A percentile compares a stretch with the other conserved stretches of the same genome.
Conservation (phyloP, 1,140 invertebrate species). For the Venturia canescens region DNA sequence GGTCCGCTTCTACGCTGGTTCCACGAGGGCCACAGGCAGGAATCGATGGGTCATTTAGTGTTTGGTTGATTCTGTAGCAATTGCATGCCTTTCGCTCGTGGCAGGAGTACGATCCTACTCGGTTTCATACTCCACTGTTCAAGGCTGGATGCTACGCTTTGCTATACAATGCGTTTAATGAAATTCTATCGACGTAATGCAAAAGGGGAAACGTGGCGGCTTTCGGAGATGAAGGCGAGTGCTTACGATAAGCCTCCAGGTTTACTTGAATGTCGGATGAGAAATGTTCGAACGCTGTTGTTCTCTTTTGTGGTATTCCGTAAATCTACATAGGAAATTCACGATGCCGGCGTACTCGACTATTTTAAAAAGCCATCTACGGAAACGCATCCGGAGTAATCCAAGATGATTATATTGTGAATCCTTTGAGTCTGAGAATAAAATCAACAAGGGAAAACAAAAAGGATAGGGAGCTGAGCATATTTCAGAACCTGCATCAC, state of each 20-base stretch:
- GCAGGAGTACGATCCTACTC: constrained; percentile 3
- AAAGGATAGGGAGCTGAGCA: neutral
- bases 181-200: constrained; percentile 49
- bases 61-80: constrained; percentile 35
- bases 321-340: neutral
- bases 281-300: neutral
- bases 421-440: neutral
- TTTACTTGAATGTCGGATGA: neutral
- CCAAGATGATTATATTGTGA: neutral
- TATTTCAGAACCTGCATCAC: neutral
- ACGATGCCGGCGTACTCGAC: neutral
- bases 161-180: constrained; percentile 51
- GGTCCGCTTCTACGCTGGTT: neutral
- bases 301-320: neutral
- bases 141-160: constrained; percentile 30
- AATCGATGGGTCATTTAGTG: constrained; percentile 44
- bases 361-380: constrained; percentile 1
- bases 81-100: neutral
- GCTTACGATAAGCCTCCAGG: constrained; percentile 20
- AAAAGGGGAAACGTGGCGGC: neutral
- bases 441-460: neutral
- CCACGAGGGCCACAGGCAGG: neutral
- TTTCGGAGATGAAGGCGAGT: neutral
- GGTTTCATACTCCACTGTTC: neutral
- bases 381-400: neutral